Conservation (phyloP, 37 sponge, comb jelly and placozoan genomes). For the Crambe crambe region DNA sequence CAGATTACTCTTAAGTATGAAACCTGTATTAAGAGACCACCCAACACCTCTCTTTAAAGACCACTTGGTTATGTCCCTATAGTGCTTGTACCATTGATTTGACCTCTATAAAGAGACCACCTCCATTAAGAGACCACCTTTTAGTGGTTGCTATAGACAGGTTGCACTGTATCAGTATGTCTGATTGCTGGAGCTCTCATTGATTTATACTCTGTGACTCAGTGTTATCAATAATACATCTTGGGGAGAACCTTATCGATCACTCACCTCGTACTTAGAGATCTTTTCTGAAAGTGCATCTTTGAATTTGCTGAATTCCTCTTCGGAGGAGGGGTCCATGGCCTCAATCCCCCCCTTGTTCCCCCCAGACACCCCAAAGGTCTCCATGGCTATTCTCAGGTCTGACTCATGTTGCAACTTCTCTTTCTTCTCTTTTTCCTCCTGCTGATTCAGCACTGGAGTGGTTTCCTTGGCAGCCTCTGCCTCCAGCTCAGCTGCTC, state of each 20-base stretch:
- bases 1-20: too few species aligned
- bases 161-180: too few species aligned
- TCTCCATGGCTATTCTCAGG: constrained; percentile 4
- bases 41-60: too few species aligned
- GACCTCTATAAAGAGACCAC: too few species aligned
- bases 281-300: constrained; percentile 14
- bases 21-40: too few species aligned
- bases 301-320: constrained; percentile 11
- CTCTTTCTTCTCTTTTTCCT: not conserved
- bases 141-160: too few species aligned
- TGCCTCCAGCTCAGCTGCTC: not conserved
- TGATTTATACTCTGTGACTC: too few species aligned
- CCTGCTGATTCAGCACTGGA: not conserved
- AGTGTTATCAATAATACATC: not conserved
- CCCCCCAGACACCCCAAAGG: constrained; percentile 9
- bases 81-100: too few species aligned
- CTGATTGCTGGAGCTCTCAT: too few species aligned
- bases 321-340: constrained; percentile 10
- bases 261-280: not conserved
- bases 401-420: constrained; percentile 4
- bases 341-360: not conserved
- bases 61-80: too few species aligned
- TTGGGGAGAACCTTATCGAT: not conserved
- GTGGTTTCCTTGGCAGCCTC: not conserved
- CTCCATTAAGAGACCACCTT: too few species aligned